phyloP scores from a whole-genome alignment of 2,113 vertebrate species.

The Megaleporinus macrocephalus region DNA sequence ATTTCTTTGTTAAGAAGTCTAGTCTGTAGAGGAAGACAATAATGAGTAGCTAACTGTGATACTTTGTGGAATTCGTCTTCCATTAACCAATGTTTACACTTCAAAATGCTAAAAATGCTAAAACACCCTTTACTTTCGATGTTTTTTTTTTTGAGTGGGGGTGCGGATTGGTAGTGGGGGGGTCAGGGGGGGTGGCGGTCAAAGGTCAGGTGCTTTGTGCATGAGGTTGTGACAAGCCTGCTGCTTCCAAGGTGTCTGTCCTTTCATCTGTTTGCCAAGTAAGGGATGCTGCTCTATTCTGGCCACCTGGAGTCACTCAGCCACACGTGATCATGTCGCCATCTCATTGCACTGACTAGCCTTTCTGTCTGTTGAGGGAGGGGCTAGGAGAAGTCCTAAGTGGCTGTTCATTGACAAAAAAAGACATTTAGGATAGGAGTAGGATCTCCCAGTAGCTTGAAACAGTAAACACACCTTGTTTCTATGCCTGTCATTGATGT shows the following conservation, averaged over 20 bases:
- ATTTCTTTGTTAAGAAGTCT: background rate
- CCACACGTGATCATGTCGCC: constrained; percentile 15
- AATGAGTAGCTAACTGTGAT: background rate
- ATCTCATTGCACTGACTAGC: constrained; percentile 4
- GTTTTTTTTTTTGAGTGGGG: background rate
- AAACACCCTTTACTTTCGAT: background rate
- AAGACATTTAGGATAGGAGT: constrained; percentile 9
- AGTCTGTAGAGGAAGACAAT: background rate
- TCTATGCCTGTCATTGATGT: constrained; percentile 32
- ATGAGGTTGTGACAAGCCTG: constrained; percentile 22
- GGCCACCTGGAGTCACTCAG: constrained; percentile 27
- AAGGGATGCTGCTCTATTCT: constrained; percentile 26
- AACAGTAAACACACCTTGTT: constrained; percentile 11
- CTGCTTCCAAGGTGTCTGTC: constrained; percentile 6
- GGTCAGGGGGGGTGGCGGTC: background rate
- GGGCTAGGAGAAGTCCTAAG: background rate
- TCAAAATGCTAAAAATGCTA: background rate
- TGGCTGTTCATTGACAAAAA: constrained; percentile 25
- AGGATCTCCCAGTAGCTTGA: background rate
- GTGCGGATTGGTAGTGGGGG: no score
- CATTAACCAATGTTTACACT: background rate
- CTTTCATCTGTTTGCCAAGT: constrained; percentile 29
- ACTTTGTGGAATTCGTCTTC: background rate
- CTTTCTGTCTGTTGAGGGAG: background rate
- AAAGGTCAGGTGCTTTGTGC: background rate